Evolutionary conservation across 1,140 invertebrate genomes (phyloP).

Genomic region (Lepeophtheirus salmonis): DNA sequence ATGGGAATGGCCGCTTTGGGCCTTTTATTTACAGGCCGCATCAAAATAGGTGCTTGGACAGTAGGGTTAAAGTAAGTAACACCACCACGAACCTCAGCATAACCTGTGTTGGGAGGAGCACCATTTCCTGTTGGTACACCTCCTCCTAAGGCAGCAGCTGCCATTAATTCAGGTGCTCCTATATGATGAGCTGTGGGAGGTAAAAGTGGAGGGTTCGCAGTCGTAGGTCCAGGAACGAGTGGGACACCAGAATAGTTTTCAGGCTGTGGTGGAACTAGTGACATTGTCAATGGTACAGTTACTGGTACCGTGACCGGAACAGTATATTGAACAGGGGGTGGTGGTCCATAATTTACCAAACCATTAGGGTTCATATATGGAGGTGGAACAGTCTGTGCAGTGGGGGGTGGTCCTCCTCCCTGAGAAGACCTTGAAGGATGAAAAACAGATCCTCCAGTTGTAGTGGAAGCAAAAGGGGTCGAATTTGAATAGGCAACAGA

Average conservation of each 20-base stretch:
- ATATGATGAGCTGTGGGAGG: neutral
- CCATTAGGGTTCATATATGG: neutral
- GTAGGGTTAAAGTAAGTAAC: slow-evolving; percentile 18
- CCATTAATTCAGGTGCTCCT: neutral
- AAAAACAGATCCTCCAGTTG: no score
- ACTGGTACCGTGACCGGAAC: slow-evolving; percentile 8
- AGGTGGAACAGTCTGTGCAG: neutral
- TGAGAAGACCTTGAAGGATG: no score
- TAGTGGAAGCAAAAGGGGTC: no score
- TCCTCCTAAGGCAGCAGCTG: slow-evolving; percentile 3
- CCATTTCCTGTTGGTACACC: neutral
- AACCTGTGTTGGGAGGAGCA: neutral
- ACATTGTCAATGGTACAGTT: neutral
- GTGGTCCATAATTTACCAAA: neutral
- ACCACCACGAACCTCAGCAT: slow-evolving; percentile 16
- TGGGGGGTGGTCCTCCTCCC: no score
- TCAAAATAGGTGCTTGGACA: neutral
- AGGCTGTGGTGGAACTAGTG: neutral
- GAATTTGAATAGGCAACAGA: no score
- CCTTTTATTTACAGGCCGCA: slow-evolving; percentile 27
- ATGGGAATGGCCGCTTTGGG: slow-evolving; percentile 40
- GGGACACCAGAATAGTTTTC: neutral
- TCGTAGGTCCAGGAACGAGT: no score
- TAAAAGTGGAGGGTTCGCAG: neutral
- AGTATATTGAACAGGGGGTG: slow-evolving; percentile 2